phyloP scores from a whole-genome alignment of 2,888 invertebrate species.

The Megastigmus dorsalis region DNA sequence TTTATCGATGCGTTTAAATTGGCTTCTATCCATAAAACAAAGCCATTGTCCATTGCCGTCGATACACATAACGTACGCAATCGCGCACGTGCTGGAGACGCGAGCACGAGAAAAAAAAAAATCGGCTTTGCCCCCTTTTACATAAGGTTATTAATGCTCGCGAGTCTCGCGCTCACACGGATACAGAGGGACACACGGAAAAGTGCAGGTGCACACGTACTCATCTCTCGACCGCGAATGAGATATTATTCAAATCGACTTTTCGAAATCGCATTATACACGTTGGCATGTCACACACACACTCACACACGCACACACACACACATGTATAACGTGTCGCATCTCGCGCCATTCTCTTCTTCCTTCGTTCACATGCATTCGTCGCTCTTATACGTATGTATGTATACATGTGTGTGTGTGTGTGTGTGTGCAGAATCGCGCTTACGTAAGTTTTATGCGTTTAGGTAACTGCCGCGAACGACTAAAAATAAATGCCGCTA shows the following conservation, averaged over 20 bases:
- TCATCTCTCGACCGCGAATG: conserved; percentile 1
- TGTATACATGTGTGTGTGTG: not conserved
- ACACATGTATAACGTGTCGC: too few relatives aligned
- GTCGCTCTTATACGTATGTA: too few relatives aligned
- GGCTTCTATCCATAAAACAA: too few relatives aligned
- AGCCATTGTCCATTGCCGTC: too few relatives aligned
- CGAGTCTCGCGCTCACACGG: not conserved
- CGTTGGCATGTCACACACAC: not conserved
- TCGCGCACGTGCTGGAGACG: not conserved
- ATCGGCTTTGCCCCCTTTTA: conserved; percentile 10
- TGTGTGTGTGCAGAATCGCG: not conserved
- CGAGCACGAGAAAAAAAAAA: too few relatives aligned
- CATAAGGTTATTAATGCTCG: conserved; percentile 39
- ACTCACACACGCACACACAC: not conserved
- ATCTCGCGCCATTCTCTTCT: too few relatives aligned
- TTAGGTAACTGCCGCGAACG: conserved; percentile 31
- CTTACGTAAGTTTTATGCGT: conserved; percentile 31
- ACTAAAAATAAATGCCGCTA: conserved; percentile 43
- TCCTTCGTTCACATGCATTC: too few relatives aligned
- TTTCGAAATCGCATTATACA: conserved; percentile 41
- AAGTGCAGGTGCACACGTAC: too few relatives aligned
- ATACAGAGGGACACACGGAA: too few relatives aligned
- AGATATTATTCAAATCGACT: conserved; percentile 43
- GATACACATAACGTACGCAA: not conserved
- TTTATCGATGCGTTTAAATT: too few relatives aligned